These are phyloP conservation scores for Callyntrura guangdongensis DNA, from an alignment of 2,888 invertebrate species.

Conservation along the genomic window DNA sequence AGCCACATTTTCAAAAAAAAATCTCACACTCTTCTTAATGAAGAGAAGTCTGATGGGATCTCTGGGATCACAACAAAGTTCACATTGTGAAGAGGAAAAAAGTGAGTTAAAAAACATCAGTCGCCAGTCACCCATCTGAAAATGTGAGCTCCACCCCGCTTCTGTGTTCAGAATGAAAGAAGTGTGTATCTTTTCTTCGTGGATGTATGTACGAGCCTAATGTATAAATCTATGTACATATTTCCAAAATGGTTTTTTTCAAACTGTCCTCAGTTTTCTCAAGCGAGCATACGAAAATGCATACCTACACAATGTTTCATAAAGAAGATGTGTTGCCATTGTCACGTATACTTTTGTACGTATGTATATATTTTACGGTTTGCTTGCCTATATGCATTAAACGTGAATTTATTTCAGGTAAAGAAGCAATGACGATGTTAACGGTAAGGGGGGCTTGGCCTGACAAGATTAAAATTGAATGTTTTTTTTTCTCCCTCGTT, in stretches of 20 bases:
- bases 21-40: conserved; percentile 67
- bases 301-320: conserved; percentile 8
- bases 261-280: conserved; percentile 41
- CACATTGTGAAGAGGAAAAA: conserved; percentile 71
- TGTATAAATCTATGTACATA: conserved; percentile 36
- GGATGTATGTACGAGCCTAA: background rate
- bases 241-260: conserved; percentile 26
- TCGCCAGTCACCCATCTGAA: conserved; percentile 77
- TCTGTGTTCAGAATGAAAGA: conserved; percentile 53
- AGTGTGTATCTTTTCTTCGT: conserved; percentile 38
- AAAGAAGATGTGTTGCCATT: background rate
- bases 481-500: conserved; percentile 56
- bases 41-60: conserved; percentile 45
- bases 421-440: conserved; percentile 69
- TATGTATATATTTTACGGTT: conserved; percentile 55
- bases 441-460: conserved; percentile 81
- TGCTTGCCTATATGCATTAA: background rate
- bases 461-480: conserved; percentile 77
- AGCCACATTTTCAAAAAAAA: conserved; percentile 40
- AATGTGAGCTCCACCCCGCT: conserved; percentile 77
- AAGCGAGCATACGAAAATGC: background rate
- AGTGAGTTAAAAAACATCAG: conserved; percentile 64
- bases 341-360: conserved; percentile 23
- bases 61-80: conserved; percentile 74
- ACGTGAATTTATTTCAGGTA: conserved; percentile 52